A percentile compares a stretch with the other conserved stretches of the same genome.
Conservation (phyloP, 64 coral and sea anemone species). For the Acropora yongei region DNA sequence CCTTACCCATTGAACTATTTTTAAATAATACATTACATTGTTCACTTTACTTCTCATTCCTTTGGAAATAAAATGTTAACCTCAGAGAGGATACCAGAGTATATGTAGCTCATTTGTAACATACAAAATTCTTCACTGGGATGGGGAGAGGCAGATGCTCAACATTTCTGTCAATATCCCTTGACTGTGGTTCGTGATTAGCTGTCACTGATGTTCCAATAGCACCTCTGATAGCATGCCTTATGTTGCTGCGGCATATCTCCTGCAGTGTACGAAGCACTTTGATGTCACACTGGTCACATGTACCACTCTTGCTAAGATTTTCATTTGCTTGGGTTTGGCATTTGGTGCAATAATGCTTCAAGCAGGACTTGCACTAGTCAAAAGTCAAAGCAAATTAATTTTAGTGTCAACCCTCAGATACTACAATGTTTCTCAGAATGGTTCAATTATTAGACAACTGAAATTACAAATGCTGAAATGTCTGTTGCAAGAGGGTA, state of each 20-base stretch:
- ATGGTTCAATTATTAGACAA: no score
- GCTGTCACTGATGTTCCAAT: background rate
- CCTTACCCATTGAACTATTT: no score
- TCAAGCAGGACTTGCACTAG: slow-evolving; percentile 56
- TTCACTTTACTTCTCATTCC: background rate
- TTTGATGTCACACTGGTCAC: slow-evolving; percentile 61
- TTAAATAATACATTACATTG: background rate
- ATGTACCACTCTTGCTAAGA: slow-evolving; percentile 18
- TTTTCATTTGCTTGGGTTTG: slow-evolving; percentile 47
- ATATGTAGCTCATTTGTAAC: slow-evolving; percentile 48
- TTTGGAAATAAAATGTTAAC: background rate
- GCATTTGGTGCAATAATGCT: slow-evolving; percentile 51
- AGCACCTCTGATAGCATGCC: slow-evolving; percentile 28
- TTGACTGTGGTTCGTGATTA: slow-evolving; percentile 27
- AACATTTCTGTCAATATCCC: slow-evolving; percentile 62
- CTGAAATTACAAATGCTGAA: no score
- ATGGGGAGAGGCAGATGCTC: slow-evolving; percentile 63
- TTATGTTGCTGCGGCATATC: slow-evolving; percentile 56
- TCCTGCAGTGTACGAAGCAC: slow-evolving; percentile 49
- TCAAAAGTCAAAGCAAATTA: background rate
- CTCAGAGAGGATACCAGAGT: background rate
- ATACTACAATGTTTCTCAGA: no score
- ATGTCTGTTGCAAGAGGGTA: no score
- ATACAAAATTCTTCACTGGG: slow-evolving; percentile 65
- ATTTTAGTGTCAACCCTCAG: no score